Evolutionary conservation across 1,140 invertebrate genomes (phyloP).

Genomic region (Lordiphosa collinella): DNA sequence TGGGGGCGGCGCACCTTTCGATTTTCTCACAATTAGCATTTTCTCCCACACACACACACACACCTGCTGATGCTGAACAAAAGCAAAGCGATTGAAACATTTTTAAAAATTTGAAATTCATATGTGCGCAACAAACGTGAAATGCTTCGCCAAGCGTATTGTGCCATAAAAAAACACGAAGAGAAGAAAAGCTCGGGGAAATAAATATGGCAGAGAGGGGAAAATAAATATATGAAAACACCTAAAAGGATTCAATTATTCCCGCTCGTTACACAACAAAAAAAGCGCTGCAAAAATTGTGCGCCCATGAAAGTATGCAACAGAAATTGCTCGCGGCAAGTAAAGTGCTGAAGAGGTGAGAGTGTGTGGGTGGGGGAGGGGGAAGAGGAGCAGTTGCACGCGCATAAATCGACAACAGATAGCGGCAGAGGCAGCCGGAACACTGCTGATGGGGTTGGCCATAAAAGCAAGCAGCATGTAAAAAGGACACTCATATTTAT

Average conservation of each 20-base stretch:
- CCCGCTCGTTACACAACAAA: slow-evolving; percentile 73
- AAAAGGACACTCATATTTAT: slow-evolving; percentile 76
- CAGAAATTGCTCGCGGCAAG: slow-evolving; percentile 72
- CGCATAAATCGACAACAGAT: slow-evolving; percentile 73
- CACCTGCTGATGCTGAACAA: slow-evolving; percentile 37
- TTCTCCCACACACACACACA: slow-evolving; percentile 17
- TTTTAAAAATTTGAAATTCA: slow-evolving; percentile 78
- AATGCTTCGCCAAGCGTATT: slow-evolving; percentile 76
- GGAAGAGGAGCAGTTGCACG: slow-evolving; percentile 62
- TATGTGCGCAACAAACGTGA: slow-evolving; percentile 77
- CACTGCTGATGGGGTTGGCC: slow-evolving; percentile 36
- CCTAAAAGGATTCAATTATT: slow-evolving; percentile 78
- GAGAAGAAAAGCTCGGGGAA: slow-evolving; percentile 26
- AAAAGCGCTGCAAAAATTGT: slow-evolving; percentile 40
- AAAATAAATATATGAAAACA: slow-evolving; percentile 64
- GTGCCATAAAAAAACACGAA: slow-evolving; percentile 70
- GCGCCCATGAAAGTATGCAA: slow-evolving; percentile 72
- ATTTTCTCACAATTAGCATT: slow-evolving; percentile 78
- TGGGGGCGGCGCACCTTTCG: slow-evolving; percentile 58
- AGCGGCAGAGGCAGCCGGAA: slow-evolving; percentile 24
- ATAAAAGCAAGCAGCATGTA: slow-evolving; percentile 71
- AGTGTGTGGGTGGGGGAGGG: neutral
- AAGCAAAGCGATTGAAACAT: slow-evolving; percentile 63
- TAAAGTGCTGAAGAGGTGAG: slow-evolving; percentile 50
- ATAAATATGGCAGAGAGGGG: slow-evolving; percentile 10